Conservation (phyloP, 1,140 invertebrate genomes). For the Mycetomoellerius zeteki region DNA sequence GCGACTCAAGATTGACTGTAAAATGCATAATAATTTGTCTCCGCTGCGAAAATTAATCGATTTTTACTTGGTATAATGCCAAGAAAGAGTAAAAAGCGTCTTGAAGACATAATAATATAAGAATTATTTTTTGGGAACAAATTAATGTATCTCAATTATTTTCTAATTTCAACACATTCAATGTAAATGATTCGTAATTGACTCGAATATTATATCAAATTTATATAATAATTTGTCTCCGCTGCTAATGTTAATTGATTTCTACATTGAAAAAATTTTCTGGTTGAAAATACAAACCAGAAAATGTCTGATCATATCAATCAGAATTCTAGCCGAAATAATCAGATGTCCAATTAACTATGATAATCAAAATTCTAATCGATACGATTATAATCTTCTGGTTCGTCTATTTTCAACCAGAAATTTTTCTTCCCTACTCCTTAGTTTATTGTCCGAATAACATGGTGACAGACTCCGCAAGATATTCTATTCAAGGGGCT, state of each 20-base stretch:
- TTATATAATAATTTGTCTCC: not conserved
- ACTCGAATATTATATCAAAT: not conserved
- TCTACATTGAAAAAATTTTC: no score
- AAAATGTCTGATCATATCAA: no score
- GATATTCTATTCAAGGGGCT: not conserved
- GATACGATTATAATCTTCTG: no score
- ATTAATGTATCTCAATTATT: not conserved
- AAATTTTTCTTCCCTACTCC: no score
- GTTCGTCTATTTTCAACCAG: no score
- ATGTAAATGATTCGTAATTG: not conserved
- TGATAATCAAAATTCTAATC: no score
- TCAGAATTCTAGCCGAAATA: no score
- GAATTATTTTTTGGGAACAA: not conserved
- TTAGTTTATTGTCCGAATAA: not conserved
- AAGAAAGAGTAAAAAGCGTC: not conserved
- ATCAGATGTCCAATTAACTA: no score
- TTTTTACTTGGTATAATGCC: not conserved
- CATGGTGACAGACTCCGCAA: not conserved
- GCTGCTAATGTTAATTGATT: no score
- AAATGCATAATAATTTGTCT: not conserved
- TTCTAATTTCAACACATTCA: not conserved
- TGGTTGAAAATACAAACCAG: no score
- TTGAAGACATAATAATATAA: not conserved
- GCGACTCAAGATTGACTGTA: not conserved
- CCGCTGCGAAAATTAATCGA: no score